Base-by-base conservation (phyloP, 2,113 vertebrate genomes). In the Candoia aspera region DNA sequence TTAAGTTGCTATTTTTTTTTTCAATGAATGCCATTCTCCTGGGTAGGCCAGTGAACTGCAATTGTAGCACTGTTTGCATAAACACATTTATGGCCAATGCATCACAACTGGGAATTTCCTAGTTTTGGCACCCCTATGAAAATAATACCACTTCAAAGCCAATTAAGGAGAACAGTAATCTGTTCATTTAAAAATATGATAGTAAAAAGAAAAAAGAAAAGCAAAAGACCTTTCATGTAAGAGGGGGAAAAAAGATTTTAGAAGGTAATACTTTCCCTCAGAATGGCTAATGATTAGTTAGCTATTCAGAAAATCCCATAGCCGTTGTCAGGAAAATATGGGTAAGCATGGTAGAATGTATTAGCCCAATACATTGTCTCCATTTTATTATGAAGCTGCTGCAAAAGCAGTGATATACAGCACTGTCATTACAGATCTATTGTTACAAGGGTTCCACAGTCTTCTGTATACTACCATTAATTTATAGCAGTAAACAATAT, bases 401-500 rank as follows among this genome's bases (percentile, higher is more conserved):
- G 96, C 97, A 96, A 97, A 97, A 98, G 97, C 95, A 97, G 97
- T 99, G 98, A 99, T 99, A 98, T 99, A 99, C 98, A 97, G 97
- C 98, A 96, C 98, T 98, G 98, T 98, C 98, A 98, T 96, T 96
- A 97, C 98, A 97, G 98, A 98, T 98, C 97, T 98, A 98, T 98
- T 98, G 98, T 98, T 98, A 97, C 97, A 98, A 98, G 55, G 96
- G 93, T 94, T 98, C 97, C 98, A 97, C 98, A 98, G 98, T 98
- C 98, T 98, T 96, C 97, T 97, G 97, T 97, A 97, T 92, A 86
- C 96, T 94, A 96, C 98, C 98, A 98, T 98, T 98, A 97, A 99
- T 99, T 99, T 99, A 99, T 98, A 98, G 98, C 98, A 98, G 98
- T 98, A 99, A 98, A 99, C 98, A 99, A 98, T 98, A 98, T 98